Evolutionary conservation across 23 tunicate genomes (phyloP), one percentile per base, ranked within the genome.

Genomic region (Ciona savignyi): DNA sequence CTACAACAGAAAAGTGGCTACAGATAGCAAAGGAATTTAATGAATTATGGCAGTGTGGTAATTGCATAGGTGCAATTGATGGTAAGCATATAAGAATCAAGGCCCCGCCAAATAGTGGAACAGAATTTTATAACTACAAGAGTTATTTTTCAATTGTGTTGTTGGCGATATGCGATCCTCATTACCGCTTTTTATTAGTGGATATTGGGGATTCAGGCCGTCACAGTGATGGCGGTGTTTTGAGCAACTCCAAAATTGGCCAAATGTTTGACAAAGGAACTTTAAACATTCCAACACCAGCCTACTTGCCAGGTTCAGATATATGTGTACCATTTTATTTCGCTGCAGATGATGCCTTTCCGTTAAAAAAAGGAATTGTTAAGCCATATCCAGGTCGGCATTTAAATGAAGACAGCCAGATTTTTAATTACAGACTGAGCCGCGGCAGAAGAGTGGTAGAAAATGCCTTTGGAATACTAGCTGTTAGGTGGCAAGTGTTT

Each of bases 171-270:
- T 77, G 82, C 33, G 82, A 77, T 32, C 34, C 78, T 27, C 24
- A 60, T 28, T 60, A 74, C 61, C 23, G 67, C 26, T 74, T 74
- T 60, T n/a, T 29, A 27, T 29, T 74, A 24, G 78, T 74, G 23
- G 78, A 74, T 25, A 60, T 74, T 25, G 66, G 73, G 32, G 70
- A 73, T 25, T 74, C 61, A 2, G 85, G 79, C 1, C 11, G 72
- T 21, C 32, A 62, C 25, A 61, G 78, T 33, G 80, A 81, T 74
- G 80, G 80, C 63, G 85, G 84, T 23, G 80, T 73, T 22, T 80
- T 80, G 65, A 33, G 66, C 3, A 62, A 81, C 28, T 73, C 79
- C 1, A 25, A 26, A 34, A 19, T 81, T 2, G 79, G 71, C 3
- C 63, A 73, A 63, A 33, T 33, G 15, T 72, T 81, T 73, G 35